Base-by-base conservation (phyloP, 2,113 vertebrate species). In the Piprites chloris region DNA sequence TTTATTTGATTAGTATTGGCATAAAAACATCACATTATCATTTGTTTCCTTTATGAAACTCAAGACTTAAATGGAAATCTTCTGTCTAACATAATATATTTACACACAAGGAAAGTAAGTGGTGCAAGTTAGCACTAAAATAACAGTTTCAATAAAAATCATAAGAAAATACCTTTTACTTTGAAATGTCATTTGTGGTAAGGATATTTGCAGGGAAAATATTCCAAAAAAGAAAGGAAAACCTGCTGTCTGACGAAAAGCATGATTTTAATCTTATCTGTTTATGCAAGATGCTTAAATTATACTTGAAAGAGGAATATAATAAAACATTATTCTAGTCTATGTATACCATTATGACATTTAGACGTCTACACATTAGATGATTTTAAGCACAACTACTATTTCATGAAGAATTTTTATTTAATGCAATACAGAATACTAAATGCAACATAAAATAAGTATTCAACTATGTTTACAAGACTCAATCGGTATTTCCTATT, bases 1-100 rank as follows among this genome's bases (percentile, higher is more conserved):
- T 94, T 78, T 79, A 94, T 91, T 91, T 93, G 47, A 96, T 92
- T 91, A 89, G 53, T 56, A 87, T 80, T 80, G 94, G 55, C 87
- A 89, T 85, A 83, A 91, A 95, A 89, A 30, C 85, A 87, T 73
- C 81, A 79, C 71, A 87, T 87, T 90, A 91, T 26, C 18, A 50
- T 91, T 95, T 85, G 37, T 94, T 89, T 89, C 49, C 15, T 82
- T 90, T 58, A 80, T 55, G 82, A 89, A 95, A 87, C 35, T 44
- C 53, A 46, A 74, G 32, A 27, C 55, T 85, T 69, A 79, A 94
- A 84, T 62, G 32, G 46, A 89, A 93, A 58, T 41, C 28, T 62
- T 59, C 33, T 82, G 39, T 61, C 44, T 46, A 68, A 66, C 39
- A 32, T n/a, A 75, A 56, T 41, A 37, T 52, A 58, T 62, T 65